phyloP scores from a whole-genome alignment of 2,797 vertebrate species.

The Peromyscus melanophrys region DNA sequence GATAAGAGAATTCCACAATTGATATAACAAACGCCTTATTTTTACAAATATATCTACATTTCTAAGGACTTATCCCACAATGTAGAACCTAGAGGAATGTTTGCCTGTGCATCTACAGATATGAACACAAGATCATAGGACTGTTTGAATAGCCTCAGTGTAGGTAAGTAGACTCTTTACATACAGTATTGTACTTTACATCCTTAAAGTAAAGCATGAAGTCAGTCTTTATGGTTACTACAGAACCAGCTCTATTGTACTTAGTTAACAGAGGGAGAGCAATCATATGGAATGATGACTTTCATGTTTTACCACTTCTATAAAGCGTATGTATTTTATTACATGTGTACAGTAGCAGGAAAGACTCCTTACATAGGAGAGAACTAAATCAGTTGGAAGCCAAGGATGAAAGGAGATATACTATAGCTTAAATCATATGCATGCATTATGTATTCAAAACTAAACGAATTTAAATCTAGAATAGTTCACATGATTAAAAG shows the following conservation, averaged over 20 bases:
- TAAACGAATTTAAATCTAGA: conserved; percentile 56
- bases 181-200: not conserved
- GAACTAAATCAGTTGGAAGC: not conserved
- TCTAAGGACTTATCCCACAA: conserved; percentile 29
- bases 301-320: not conserved
- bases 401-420: not conserved
- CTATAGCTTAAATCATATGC: not conserved
- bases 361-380: not conserved
- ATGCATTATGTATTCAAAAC: conserved; percentile 13
- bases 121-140: not conserved
- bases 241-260: not conserved
- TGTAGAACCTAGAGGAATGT: not conserved
- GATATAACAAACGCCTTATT: not conserved
- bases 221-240: not conserved
- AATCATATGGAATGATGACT: not conserved
- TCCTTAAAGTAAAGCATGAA: not conserved
- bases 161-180: not conserved
- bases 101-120: not conserved
- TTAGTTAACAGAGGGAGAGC: not conserved
- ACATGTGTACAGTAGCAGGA: not conserved
- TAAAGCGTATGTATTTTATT: not conserved
- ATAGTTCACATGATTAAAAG: not conserved
- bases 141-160: not conserved
- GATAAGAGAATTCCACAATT: conserved; percentile 3
- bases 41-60: not conserved